phyloP scores from a whole-genome alignment of 2,797 vertebrate genomes.

The Phrynocephalus forsythii region DNA sequence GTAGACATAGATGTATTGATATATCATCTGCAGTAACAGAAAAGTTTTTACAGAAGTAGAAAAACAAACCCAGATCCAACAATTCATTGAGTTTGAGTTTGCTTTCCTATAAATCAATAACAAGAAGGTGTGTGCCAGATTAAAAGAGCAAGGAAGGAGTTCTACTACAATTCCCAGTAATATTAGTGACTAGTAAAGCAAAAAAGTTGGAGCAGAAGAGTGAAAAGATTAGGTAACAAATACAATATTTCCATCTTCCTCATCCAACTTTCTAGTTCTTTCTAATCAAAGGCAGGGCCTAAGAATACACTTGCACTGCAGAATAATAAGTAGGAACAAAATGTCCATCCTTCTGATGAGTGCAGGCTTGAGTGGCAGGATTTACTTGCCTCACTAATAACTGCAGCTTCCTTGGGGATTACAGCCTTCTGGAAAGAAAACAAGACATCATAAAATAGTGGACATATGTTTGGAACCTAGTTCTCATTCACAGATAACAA shows the following conservation, averaged over 20 bases:
- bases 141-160: neutral
- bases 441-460: no score
- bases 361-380: neutral
- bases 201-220: constrained; percentile 10
- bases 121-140: constrained; percentile 13
- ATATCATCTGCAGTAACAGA: neutral
- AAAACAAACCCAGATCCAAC: neutral
- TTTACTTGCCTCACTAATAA: no score
- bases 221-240: constrained; percentile 7
- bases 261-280: constrained; percentile 19
- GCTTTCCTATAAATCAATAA: constrained; percentile 34
- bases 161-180: constrained; percentile 5
- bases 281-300: neutral
- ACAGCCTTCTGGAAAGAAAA: no score
- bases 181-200: constrained; percentile 8
- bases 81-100: constrained; percentile 31
- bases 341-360: neutral
- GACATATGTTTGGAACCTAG: no score
- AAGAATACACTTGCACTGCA: neutral
- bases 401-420: no score
- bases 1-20: neutral
- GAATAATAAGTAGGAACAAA: constrained; percentile 2
- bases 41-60: neutral
- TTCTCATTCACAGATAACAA: no score
- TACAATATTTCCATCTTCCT: constrained; percentile 16